A percentile compares a stretch with the other conserved stretches of the same genome.
Conservation (phyloP, 1,140 invertebrate species). For the Sycobia sp. region DNA sequence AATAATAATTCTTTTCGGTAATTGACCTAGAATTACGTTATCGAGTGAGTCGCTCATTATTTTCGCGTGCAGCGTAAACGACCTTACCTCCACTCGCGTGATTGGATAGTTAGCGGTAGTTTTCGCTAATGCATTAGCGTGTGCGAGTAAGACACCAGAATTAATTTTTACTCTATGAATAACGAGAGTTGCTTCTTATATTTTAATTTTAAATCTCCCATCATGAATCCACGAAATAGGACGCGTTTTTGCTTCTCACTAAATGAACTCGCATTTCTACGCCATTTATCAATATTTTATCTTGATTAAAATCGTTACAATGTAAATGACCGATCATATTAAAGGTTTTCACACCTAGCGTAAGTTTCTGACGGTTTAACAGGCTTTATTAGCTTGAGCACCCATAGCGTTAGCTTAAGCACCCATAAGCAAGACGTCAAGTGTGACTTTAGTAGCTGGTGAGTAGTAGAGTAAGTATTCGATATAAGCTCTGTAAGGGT, state of each 20-base stretch:
- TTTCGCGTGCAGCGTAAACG: conserved; percentile 46
- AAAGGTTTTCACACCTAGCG: neutral
- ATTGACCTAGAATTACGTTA: conserved; percentile 50
- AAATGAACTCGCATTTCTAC: conserved; percentile 51
- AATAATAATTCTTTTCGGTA: conserved; percentile 52
- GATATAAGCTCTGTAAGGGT: conserved; percentile 56
- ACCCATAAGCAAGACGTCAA: conserved; percentile 43
- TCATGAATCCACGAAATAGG: conserved; percentile 45
- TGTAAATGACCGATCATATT: conserved; percentile 47
- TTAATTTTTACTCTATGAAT: conserved; percentile 40
- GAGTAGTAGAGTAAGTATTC: conserved; percentile 54
- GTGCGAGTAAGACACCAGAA: conserved; percentile 28
- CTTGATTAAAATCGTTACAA: no score
- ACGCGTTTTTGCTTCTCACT: conserved; percentile 46
- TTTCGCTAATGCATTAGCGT: no score
- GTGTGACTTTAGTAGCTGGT: conserved; percentile 52
- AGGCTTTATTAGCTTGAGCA: neutral
- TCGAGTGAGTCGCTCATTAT: conserved; percentile 47
- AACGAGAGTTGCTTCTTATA: conserved; percentile 47
- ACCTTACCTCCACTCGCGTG: conserved; percentile 51
- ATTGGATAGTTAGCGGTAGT: conserved; percentile 55
- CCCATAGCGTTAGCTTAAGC: conserved; percentile 33
- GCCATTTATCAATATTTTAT: conserved; percentile 53
- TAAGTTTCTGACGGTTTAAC: neutral
- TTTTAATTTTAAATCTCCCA: conserved; percentile 32